Evolutionary conservation across 2,888 invertebrate genomes (phyloP).

Genomic region (Parasteatoda lunata): DNA sequence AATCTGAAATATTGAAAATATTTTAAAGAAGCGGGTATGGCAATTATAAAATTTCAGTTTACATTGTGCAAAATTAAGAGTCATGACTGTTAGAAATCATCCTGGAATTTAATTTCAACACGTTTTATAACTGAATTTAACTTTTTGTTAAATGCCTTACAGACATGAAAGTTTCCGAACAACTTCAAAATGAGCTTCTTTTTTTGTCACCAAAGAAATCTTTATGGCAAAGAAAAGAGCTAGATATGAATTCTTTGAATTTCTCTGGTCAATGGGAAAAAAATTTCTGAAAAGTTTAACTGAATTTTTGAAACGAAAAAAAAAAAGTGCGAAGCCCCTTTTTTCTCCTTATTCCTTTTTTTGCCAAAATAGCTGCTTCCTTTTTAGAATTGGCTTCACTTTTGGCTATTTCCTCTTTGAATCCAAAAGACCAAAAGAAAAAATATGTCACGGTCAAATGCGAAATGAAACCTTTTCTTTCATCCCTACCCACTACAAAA

Average conservation of each 20-base stretch:
- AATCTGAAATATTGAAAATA: too few relatives aligned
- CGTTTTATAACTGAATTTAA: too few relatives aligned
- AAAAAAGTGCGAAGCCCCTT: neutral
- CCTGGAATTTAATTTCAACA: too few relatives aligned
- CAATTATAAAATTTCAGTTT: too few relatives aligned
- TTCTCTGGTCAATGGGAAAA: conserved; percentile 1
- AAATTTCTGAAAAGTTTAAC: conserved; percentile 1
- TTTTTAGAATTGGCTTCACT: neutral
- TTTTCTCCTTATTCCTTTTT: neutral
- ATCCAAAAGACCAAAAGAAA: neutral
- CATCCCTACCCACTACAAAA: neutral
- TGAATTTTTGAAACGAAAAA: neutral
- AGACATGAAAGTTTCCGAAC: too few relatives aligned
- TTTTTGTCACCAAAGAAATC: too few relatives aligned
- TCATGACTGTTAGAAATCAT: too few relatives aligned
- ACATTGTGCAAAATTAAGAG: too few relatives aligned
- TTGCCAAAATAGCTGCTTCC: neutral
- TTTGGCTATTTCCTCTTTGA: neutral
- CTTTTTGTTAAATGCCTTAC: too few relatives aligned
- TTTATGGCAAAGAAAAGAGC: neutral
- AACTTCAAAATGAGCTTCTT: too few relatives aligned
- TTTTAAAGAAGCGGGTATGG: too few relatives aligned
- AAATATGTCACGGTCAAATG: neutral
- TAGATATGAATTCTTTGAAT: conserved; percentile 5
- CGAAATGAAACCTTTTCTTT: conserved; percentile 1